A percentile compares a stretch with the other conserved stretches of the same genome.
These are phyloP conservation scores for Halyomorpha halys DNA, from an alignment of 1,140 invertebrate genomes.

Conservation along the genomic window DNA sequence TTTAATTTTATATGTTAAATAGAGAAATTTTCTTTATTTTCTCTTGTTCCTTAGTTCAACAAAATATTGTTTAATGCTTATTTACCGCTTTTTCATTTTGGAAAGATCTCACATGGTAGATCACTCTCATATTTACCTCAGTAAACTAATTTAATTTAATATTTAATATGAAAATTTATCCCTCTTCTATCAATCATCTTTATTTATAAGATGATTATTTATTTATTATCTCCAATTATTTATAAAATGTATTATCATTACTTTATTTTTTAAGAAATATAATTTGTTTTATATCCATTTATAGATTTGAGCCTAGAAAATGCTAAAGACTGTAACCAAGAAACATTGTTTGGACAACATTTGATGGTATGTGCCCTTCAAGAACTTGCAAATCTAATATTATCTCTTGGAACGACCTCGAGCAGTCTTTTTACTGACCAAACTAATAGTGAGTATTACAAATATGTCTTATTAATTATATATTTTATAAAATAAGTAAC, in stretches of 20 bases:
- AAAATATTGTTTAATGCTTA: too few species aligned
- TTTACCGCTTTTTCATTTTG: too few species aligned
- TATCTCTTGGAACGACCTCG: slow-evolving; percentile 84
- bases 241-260: background rate
- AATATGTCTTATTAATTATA: background rate
- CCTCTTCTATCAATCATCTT: slow-evolving; percentile 3
- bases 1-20: too few species aligned
- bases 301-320: slow-evolving; percentile 81
- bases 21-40: too few species aligned
- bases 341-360: slow-evolving; percentile 88
- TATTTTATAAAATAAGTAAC: background rate
- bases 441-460: slow-evolving; percentile 51
- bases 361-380: slow-evolving; percentile 86
- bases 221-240: background rate
- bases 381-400: slow-evolving; percentile 75
- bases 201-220: background rate
- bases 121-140: too few species aligned
- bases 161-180: too few species aligned
- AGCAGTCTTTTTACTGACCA: slow-evolving; percentile 78
- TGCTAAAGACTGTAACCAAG: slow-evolving; percentile 78
- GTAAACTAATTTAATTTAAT: too few species aligned
- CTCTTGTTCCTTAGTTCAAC: too few species aligned
- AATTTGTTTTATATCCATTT: slow-evolving; percentile 20
- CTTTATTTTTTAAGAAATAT: slow-evolving; percentile 8
- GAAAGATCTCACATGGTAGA: too few species aligned